phyloP scores from a whole-genome alignment of 2,113 vertebrate genomes.

The Bolborhynchus lineola region DNA sequence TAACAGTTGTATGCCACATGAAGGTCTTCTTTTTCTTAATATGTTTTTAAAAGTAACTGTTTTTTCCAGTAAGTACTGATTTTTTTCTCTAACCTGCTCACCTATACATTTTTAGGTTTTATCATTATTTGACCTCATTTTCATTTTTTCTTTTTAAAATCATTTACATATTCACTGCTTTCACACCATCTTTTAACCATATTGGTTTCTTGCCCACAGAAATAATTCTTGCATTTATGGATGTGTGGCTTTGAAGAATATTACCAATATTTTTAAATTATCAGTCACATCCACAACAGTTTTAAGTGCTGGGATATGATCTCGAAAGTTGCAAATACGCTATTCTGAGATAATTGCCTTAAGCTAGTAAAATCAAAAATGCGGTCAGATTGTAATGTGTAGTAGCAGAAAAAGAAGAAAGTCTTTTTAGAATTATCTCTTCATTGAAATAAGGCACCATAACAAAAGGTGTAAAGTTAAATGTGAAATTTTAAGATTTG shows the following conservation, averaged over 20 bases:
- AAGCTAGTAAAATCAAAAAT: not conserved
- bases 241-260: not conserved
- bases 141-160: not conserved
- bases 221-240: not conserved
- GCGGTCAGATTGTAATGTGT: not conserved
- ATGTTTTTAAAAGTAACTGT: not conserved
- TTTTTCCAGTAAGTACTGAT: not conserved
- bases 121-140: not conserved
- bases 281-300: not conserved
- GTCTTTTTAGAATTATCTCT: not conserved
- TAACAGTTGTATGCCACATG: fast-evolving
- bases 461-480: not conserved
- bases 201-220: not conserved
- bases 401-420: not conserved
- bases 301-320: not conserved
- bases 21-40: not conserved
- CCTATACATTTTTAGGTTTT: not conserved
- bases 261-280: not conserved
- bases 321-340: not conserved
- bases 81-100: not conserved
- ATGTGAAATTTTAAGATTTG: not conserved
- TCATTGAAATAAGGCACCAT: not conserved
- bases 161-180: not conserved
- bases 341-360: not conserved
- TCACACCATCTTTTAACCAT: not conserved